Base-by-base conservation (phyloP, 2,113 vertebrate genomes). In the Nymphicus hollandicus region DNA sequence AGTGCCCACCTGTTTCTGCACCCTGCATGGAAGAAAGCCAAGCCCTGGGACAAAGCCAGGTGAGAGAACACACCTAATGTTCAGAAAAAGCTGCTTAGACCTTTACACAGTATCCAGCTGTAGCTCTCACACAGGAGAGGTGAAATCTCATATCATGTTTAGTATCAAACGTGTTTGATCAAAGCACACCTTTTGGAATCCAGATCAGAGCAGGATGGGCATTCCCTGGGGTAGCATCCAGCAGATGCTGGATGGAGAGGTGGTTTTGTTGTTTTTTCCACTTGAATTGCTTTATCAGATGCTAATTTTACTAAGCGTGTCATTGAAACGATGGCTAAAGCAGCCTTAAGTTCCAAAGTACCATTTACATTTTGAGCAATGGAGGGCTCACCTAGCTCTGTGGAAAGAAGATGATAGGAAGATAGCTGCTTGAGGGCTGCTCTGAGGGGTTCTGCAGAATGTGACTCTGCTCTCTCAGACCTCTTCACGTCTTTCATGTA, bases 1-100 rank as follows among this genome's bases (percentile, higher is more conserved):
- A 39, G 39, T 76, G 55, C 52, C 93, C 85, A 52, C 82, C 84
- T 73, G 63, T 46, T 90, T 31, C 85, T 88, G 63, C 28, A 37
- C 81, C 78, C 50, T 39, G 2, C 24, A 1, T 85, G 93, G 94
- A 91, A 55, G 83, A 86, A 81, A 78, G 71, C 81, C 96, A 87
- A 68, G 41, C n/a, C 63, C 1, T 86, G 95, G 92, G 88, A 50
- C 81, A 88, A 43, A 65, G 88, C 83, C 96, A 96, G 96, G 97
- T 97, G 56, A 81, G 81, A 81, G 61, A 87, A 58, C 17, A 43
- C 66, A 93, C 53, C 63, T 87, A 17, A 69, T 25, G 61, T 46
- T 76, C 77, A 53, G 46, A 37, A 52, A 52, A 79, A 44, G 65
- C 49, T 55, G 41, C 72, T 64, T 23, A 81, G 77, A 33, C 53